Conservation (phyloP, 2,888 invertebrate species). For the Acleris sparsana region DNA sequence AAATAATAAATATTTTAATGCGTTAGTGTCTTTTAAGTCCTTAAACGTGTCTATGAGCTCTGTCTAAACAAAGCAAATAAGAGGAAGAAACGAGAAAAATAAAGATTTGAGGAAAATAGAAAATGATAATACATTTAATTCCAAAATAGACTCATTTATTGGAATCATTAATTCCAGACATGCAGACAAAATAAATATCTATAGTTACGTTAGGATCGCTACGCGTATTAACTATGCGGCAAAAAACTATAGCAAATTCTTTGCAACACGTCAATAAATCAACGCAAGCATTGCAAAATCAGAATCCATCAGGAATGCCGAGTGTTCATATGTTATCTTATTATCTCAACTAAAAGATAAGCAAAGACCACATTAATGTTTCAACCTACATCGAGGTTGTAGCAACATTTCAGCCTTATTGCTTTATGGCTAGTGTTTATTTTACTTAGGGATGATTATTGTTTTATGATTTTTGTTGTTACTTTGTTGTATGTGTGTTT, state of each 20-base stretch:
- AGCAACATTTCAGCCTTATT: constrained; percentile 8
- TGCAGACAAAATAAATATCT: too few relatives aligned
- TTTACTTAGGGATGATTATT: not conserved
- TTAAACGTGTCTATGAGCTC: too few relatives aligned
- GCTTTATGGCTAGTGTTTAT: not conserved
- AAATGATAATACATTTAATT: too few relatives aligned
- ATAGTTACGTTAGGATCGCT: too few relatives aligned
- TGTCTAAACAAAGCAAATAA: too few relatives aligned
- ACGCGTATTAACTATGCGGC: not conserved
- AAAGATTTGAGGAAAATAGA: too few relatives aligned
- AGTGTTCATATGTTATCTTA: constrained; percentile 19
- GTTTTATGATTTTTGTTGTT: not conserved
- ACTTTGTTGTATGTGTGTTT: too few relatives aligned
- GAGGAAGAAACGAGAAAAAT: too few relatives aligned
- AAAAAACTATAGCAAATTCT: not conserved
- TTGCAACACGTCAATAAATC: constrained; percentile 8
- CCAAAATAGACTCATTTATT: too few relatives aligned
- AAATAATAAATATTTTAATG: too few relatives aligned
- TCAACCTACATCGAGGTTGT: constrained; percentile 20
- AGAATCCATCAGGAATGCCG: constrained; percentile 23
- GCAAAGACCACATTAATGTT: constrained; percentile 6
- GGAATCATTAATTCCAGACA: too few relatives aligned
- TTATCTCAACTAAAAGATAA: constrained; percentile 30
- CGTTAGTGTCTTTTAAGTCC: too few relatives aligned
- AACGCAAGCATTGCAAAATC: constrained; percentile 25